Evolutionary conservation across 2,888 invertebrate genomes (phyloP).

Genomic region (Tachystola acroxantha): DNA sequence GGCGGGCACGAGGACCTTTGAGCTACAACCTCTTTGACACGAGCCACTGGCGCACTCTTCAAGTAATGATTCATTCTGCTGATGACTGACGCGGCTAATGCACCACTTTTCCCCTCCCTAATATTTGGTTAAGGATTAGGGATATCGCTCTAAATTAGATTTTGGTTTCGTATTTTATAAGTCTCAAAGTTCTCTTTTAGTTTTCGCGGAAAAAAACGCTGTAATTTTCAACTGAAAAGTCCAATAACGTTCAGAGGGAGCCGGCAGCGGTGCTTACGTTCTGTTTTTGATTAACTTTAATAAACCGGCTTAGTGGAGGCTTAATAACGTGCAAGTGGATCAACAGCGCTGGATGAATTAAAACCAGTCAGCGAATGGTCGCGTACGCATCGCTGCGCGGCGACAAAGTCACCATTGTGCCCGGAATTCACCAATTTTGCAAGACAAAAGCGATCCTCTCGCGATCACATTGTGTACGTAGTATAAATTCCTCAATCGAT

Average conservation of each 20-base stretch:
- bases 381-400: slow-evolving; percentile 34
- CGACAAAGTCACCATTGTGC: slow-evolving; percentile 48
- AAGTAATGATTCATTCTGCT: slow-evolving; percentile 78
- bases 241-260: too few relatives aligned
- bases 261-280: slow-evolving; percentile 17
- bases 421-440: slow-evolving; percentile 39
- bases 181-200: slow-evolving; percentile 12
- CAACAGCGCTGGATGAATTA: slow-evolving; percentile 15
- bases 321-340: slow-evolving; percentile 31
- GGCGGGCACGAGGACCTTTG: slow-evolving; percentile 64
- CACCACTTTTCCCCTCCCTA: slow-evolving; percentile 50
- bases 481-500: slow-evolving; percentile 42
- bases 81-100: slow-evolving; percentile 76
- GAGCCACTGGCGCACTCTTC: slow-evolving; percentile 76
- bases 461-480: slow-evolving; percentile 30
- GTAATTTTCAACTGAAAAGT: slow-evolving; percentile 18
- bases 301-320: slow-evolving; percentile 31
- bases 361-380: slow-evolving; percentile 19
- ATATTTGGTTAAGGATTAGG: slow-evolving; percentile 62
- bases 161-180: slow-evolving; percentile 31
- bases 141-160: slow-evolving; percentile 44
- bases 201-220: slow-evolving; percentile 16
- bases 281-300: slow-evolving; percentile 31
- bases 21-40: slow-evolving; percentile 74
- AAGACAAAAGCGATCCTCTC: slow-evolving; percentile 46